These are phyloP conservation scores for Actenoides hombroni DNA, from an alignment of 2,113 vertebrate genomes.

Conservation along the genomic window DNA sequence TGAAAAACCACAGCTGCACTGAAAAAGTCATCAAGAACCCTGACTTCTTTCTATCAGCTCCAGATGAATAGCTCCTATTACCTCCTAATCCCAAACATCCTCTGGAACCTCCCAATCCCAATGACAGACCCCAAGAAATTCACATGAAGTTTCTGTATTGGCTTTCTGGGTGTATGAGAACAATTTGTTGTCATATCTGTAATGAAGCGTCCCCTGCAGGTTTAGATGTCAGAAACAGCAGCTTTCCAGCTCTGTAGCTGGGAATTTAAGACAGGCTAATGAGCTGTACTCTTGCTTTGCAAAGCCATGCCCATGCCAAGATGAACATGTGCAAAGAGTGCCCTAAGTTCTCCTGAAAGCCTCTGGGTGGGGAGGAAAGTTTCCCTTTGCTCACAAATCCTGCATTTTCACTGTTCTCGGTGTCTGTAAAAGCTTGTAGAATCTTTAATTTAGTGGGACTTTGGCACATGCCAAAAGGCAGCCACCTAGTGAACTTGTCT, in stretches of 20 bases:
- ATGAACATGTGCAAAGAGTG: background rate
- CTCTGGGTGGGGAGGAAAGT: background rate
- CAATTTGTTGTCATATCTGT: background rate
- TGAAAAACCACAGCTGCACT: background rate
- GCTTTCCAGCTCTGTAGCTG: background rate
- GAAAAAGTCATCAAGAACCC: background rate
- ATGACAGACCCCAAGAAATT: background rate
- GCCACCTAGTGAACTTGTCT: background rate
- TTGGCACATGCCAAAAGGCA: background rate
- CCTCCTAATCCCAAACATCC: background rate
- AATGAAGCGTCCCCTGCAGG: background rate
- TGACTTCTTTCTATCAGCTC: background rate
- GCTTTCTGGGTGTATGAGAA: background rate
- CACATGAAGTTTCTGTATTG: background rate
- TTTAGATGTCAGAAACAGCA: background rate
- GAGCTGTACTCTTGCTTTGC: background rate
- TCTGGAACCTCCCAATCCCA: background rate
- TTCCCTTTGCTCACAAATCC: background rate
- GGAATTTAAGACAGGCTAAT: background rate
- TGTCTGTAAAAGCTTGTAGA: background rate
- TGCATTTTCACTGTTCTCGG: background rate
- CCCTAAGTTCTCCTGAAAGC: background rate
- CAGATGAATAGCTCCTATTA: background rate
- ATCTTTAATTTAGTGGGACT: background rate
- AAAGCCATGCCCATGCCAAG: background rate